Evolutionary conservation across 2,113 vertebrate genomes (phyloP).

Genomic region (Pseudopodoces humilis): DNA sequence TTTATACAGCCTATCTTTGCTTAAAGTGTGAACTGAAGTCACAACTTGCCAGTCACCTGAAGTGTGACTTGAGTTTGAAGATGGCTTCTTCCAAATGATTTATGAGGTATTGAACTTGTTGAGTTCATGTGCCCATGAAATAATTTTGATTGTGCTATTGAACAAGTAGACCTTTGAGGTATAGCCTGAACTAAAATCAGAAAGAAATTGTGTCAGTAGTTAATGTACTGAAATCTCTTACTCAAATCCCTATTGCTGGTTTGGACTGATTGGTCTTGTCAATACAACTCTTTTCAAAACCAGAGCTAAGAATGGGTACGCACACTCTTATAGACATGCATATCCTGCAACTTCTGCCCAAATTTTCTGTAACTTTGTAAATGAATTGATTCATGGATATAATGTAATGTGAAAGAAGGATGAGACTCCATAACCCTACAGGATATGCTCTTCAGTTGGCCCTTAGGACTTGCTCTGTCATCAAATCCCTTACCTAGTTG

Average conservation of each 20-base stretch:
- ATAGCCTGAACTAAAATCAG: neutral
- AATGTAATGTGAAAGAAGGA: neutral
- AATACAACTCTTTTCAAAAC: neutral
- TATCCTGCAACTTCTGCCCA: neutral
- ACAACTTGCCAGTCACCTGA: neutral
- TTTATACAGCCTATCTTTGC: neutral
- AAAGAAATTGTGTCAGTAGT: neutral
- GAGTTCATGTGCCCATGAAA: neutral
- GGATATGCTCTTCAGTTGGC: neutral
- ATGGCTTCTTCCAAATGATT: neutral
- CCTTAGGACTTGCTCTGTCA: neutral
- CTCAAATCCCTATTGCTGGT: neutral
- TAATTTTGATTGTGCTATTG: neutral
- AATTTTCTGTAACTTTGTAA: neutral
- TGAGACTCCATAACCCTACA: neutral
- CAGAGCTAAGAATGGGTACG: neutral
- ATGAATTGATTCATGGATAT: neutral
- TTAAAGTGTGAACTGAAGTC: neutral
- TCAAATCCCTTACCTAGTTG: fast-evolving
- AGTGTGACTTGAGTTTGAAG: neutral
- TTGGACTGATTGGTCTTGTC: neutral
- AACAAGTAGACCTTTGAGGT: neutral
- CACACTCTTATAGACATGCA: neutral
- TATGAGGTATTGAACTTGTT: neutral
- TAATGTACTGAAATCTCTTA: neutral